Conservation (phyloP, 2,888 invertebrate genomes). For the Lycaena phlaeas region DNA sequence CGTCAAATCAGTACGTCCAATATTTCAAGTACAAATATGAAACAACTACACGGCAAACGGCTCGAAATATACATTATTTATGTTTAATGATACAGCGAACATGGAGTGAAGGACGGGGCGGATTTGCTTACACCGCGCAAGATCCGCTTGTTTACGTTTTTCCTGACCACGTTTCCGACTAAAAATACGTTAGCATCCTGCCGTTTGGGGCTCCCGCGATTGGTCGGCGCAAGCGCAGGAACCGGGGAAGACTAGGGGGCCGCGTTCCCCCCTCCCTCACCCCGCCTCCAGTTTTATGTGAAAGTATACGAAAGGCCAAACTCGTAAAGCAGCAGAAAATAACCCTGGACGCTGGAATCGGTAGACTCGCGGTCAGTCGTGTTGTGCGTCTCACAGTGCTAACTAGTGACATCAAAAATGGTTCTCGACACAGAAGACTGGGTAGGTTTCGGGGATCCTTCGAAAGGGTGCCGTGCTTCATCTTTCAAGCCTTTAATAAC, state of each 20-base stretch:
- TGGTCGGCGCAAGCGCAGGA: constrained; percentile 58
- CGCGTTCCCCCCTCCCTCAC: constrained; percentile 32
- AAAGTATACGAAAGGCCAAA: constrained; percentile 56
- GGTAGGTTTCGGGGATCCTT: constrained; percentile 41
- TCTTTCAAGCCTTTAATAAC: constrained; percentile 8
- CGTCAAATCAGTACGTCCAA: too few species aligned
- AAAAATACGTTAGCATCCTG: constrained; percentile 61
- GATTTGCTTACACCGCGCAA: constrained; percentile 17
- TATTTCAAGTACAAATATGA: constrained; percentile 22
- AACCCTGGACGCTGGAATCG: constrained; percentile 69
- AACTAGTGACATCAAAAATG: constrained; percentile 69
- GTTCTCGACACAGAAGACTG: constrained; percentile 69
- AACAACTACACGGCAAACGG: constrained; percentile 27
- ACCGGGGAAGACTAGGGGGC: constrained; percentile 47
- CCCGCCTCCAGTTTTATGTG: constrained; percentile 40
- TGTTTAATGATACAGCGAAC: constrained; percentile 32
- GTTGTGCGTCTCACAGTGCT: constrained; percentile 72
- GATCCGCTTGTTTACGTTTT: constrained; percentile 66
- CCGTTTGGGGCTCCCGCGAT: constrained; percentile 40
- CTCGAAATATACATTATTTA: constrained; percentile 22
- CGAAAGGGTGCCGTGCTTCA: too few species aligned
- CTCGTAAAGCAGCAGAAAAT: constrained; percentile 63
- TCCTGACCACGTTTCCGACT: constrained; percentile 64
- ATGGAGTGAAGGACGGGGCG: constrained; percentile 26
- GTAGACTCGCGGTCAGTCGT: constrained; percentile 59